phyloP scores from a whole-genome alignment of 2,797 vertebrate species.

The Pantherophis alleghaniensis region DNA sequence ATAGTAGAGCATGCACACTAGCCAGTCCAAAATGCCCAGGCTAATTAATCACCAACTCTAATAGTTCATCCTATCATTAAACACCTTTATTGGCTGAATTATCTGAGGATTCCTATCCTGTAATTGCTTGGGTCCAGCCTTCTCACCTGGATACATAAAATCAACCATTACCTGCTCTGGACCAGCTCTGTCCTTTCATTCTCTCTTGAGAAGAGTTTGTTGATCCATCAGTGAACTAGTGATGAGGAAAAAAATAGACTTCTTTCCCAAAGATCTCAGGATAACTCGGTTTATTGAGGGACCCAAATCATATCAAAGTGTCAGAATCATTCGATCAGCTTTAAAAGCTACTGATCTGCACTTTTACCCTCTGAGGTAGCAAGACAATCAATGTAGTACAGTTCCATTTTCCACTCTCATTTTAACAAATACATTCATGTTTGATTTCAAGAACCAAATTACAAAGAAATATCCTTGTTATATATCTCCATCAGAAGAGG shows the following conservation, averaged over 20 bases:
- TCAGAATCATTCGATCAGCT: constrained; percentile 67
- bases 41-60: constrained; percentile 86
- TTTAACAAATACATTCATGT: background rate
- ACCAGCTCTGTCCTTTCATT: constrained; percentile 69
- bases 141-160: constrained; percentile 81
- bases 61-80: constrained; percentile 83
- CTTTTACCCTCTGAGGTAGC: constrained; percentile 46
- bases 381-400: constrained; percentile 18
- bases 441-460: background rate
- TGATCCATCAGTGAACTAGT: constrained; percentile 78
- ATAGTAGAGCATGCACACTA: constrained; percentile 78
- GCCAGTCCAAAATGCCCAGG: constrained; percentile 78
- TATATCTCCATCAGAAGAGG: background rate
- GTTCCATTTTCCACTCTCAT: background rate
- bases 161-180: constrained; percentile 74
- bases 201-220: constrained; percentile 70
- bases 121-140: constrained; percentile 79
- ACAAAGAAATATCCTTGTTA: background rate
- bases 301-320: constrained; percentile 67
- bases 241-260: constrained; percentile 77
- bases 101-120: constrained; percentile 82
- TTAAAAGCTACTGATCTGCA: constrained; percentile 63
- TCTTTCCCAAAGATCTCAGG: constrained; percentile 72
- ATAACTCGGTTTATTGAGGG: constrained; percentile 72
- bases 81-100: constrained; percentile 84